These are phyloP conservation scores for Tolypeutes matacus DNA, from an alignment of 2,797 vertebrate species.

Conservation along the genomic window DNA sequence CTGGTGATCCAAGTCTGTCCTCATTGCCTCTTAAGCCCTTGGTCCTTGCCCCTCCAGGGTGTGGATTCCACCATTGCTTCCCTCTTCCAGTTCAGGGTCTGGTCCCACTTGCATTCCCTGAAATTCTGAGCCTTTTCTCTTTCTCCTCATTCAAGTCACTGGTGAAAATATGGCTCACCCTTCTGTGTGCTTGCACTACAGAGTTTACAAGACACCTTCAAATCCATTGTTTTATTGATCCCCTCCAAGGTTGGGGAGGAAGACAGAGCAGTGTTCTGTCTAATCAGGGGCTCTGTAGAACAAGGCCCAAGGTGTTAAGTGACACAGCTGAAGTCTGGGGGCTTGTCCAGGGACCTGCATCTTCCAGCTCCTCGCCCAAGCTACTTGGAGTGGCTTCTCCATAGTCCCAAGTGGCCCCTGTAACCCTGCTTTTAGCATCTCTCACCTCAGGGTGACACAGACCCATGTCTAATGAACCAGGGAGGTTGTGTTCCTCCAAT, in stretches of 20 bases:
- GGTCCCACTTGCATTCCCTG: not conserved
- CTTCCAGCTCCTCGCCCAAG: not conserved
- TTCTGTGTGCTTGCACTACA: not conserved
- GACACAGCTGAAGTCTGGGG: not conserved
- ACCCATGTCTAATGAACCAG: not conserved
- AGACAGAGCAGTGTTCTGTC: not conserved
- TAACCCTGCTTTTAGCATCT: not conserved
- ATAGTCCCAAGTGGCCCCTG: not conserved
- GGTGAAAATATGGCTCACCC: not conserved
- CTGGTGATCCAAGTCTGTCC: not conserved
- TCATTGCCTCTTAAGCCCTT: not conserved
- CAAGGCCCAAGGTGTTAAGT: not conserved
- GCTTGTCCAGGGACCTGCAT: not conserved
- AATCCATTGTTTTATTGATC: not conserved
- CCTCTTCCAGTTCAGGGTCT: not conserved
- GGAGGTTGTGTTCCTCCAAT: not conserved
- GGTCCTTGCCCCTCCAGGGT: not conserved
- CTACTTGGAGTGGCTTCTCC: not conserved
- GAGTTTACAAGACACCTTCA: not conserved
- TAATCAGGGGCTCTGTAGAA: not conserved
- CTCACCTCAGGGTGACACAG: not conserved
- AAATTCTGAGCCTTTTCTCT: slow-evolving; percentile 8
- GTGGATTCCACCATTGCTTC: not conserved
- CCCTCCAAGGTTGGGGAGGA: not conserved
- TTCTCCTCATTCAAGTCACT: not conserved